Conservation (phyloP, 2,888 invertebrate genomes). For the Erebia ligea region DNA sequence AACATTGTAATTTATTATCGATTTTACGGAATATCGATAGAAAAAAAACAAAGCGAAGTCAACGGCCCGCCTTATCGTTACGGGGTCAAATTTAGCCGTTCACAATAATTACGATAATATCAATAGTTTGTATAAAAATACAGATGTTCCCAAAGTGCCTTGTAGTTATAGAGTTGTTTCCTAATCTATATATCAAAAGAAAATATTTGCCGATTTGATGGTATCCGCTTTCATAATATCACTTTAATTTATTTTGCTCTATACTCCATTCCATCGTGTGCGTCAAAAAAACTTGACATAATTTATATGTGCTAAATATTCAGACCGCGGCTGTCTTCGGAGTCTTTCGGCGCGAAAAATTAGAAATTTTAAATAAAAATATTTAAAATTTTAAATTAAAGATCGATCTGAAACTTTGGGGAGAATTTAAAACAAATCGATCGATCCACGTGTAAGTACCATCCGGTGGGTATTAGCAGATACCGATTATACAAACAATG, state of each 20-base stretch:
- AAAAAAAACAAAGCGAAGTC: conserved; percentile 56
- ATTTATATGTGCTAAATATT: too few species aligned
- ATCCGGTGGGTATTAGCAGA: conserved; percentile 52
- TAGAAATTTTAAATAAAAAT: too few species aligned
- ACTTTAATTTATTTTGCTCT: too few species aligned
- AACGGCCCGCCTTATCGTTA: conserved; percentile 63
- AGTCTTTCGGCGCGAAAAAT: too few species aligned
- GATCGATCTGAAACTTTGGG: conserved; percentile 55
- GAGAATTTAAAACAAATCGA: conserved; percentile 45
- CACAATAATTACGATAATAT: conserved; percentile 50
- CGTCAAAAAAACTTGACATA: too few species aligned
- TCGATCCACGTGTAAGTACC: conserved; percentile 46
- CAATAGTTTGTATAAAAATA: conserved; percentile 50
- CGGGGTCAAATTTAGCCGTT: conserved; percentile 60
- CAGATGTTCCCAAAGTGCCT: conserved; percentile 49
- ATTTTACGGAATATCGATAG: conserved; percentile 43
- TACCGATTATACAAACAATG: conserved; percentile 53
- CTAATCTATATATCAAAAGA: not conserved
- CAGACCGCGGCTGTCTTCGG: too few species aligned
- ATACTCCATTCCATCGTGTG: too few species aligned
- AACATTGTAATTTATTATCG: conserved; percentile 4
- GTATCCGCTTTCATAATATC: too few species aligned
- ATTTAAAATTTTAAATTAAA: too few species aligned
- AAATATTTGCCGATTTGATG: too few species aligned
- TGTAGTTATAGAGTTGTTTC: not conserved